These are phyloP conservation scores for Syrista parreyssii DNA, from an alignment of 2,888 invertebrate genomes.

Conservation along the genomic window DNA sequence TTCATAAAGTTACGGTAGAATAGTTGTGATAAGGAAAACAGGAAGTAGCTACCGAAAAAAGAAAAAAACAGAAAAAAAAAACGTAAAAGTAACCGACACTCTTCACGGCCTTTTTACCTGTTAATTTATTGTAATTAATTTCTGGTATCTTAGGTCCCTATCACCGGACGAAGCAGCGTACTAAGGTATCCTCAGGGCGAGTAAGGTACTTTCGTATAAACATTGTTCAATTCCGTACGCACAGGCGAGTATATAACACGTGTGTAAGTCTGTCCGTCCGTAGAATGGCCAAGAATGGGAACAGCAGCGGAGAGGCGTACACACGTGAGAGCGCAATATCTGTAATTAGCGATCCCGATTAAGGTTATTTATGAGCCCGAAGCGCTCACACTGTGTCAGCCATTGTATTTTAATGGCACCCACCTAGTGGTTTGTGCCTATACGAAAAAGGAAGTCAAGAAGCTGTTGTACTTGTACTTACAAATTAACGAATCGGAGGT, in stretches of 20 bases:
- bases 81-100: conserved; percentile 9
- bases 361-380: conserved; percentile 64
- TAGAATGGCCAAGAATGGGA: conserved; percentile 55
- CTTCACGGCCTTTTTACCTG: conserved; percentile 61
- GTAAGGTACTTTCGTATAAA: conserved; percentile 41
- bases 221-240: conserved; percentile 47
- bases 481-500: conserved; percentile 41
- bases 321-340: conserved; percentile 49
- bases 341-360: conserved; percentile 66
- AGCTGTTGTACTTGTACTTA: conserved; percentile 38
- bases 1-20: not conserved
- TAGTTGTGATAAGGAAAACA: not conserved
- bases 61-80: not conserved
- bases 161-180: conserved; percentile 49
- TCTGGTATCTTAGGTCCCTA: conserved; percentile 57
- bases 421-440: conserved; percentile 25
- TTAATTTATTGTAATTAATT: conserved; percentile 66
- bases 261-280: conserved; percentile 40
- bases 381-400: conserved; percentile 60
- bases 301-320: conserved; percentile 52
- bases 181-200: conserved; percentile 18
- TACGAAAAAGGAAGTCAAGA: conserved; percentile 41
- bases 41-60: not conserved
- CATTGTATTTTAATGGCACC: conserved; percentile 64
- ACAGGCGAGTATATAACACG: conserved; percentile 14